These are phyloP conservation scores for Prolemur simus DNA, from an alignment of 2,113 vertebrate genomes.

Conservation along the genomic window DNA sequence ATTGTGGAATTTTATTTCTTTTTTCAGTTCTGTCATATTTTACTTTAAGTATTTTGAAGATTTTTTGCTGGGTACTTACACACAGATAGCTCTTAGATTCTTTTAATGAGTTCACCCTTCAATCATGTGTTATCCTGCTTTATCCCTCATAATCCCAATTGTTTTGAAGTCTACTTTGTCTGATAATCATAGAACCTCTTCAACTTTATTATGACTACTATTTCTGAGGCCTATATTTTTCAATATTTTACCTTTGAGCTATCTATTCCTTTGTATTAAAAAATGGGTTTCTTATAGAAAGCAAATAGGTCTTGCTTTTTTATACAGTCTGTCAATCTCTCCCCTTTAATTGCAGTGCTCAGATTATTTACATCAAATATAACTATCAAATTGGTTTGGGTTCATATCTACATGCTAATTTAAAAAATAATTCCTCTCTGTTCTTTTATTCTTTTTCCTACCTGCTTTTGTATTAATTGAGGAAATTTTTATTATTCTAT, in stretches of 20 bases:
- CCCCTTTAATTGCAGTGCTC: not conserved
- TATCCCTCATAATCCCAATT: not conserved
- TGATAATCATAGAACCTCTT: not conserved
- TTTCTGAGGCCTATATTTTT: not conserved
- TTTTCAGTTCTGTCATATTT: not conserved
- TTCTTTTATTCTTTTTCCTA: not conserved
- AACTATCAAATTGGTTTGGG: not conserved
- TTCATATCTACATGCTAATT: not conserved
- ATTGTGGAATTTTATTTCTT: not conserved
- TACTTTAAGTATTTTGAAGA: not conserved
- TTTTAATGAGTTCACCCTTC: not conserved
- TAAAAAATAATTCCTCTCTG: not conserved
- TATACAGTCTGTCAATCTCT: not conserved
- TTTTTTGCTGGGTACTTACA: not conserved
- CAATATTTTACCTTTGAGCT: not conserved
- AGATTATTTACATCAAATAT: not conserved
- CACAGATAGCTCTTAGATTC: not conserved
- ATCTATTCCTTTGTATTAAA: not conserved
- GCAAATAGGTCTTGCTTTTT: not conserved
- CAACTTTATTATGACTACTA: not conserved
- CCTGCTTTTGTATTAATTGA: not conserved
- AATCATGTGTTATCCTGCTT: not conserved
- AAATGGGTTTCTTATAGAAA: not conserved
- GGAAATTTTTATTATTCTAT: not conserved
- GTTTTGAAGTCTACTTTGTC: not conserved